A percentile compares a stretch with the other conserved stretches of the same genome.
Conservation (phyloP, 1,140 invertebrate species). For the Elymnias hypermnestra region DNA sequence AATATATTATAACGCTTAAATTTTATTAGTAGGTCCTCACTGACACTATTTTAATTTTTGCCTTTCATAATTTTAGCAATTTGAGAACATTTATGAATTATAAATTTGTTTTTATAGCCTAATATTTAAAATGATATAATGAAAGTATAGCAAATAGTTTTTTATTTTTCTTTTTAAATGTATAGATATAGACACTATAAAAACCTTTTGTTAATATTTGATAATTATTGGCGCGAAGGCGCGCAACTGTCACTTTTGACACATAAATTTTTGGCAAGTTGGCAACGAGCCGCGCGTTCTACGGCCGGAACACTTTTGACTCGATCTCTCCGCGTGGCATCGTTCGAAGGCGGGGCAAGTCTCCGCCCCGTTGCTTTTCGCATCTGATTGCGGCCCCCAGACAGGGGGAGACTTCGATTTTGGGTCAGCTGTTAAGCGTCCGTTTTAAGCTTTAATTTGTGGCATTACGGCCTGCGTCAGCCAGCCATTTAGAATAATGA, state of each 20-base stretch:
- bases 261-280: constrained; percentile 30
- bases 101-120: too few species aligned
- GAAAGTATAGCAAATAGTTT: too few species aligned
- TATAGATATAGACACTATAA: background rate
- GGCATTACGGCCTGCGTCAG: constrained; percentile 59
- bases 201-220: too few species aligned
- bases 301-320: constrained; percentile 63
- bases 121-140: too few species aligned
- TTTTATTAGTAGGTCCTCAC: background rate
- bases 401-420: constrained; percentile 59
- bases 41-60: background rate
- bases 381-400: constrained; percentile 17
- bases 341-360: constrained; percentile 55
- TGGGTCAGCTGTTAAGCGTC: constrained; percentile 73
- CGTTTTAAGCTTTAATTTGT: constrained; percentile 76
- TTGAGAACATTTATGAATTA: too few species aligned
- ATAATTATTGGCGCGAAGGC: constrained; percentile 5
- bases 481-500: constrained; percentile 68
- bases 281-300: constrained; percentile 32
- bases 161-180: too few species aligned
- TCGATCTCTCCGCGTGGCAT: constrained; percentile 38
- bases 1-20: background rate
- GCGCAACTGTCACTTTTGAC: constrained; percentile 22
- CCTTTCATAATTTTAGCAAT: too few species aligned
- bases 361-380: constrained; percentile 62